Evolutionary conservation across 2,888 invertebrate genomes (phyloP), one percentile per base, ranked within the genome.

Genomic region (Molorchus minor): DNA sequence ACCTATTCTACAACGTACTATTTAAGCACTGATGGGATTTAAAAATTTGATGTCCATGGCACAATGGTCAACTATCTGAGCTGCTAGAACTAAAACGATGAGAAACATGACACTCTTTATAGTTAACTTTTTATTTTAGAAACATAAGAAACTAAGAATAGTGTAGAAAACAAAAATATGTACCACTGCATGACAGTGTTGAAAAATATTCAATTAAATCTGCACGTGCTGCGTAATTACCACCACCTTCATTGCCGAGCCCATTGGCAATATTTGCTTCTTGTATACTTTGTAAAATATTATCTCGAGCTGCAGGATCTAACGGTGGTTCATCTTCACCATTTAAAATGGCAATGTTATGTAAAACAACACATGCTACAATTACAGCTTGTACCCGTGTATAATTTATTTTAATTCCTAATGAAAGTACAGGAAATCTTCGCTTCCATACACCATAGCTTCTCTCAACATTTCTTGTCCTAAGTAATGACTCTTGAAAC

Each of bases 361-460:
- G 40, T 40, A 40, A 40, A 15, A 40, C 40, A 40, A 17, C 40
- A 16, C 40, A 40, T 40, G 40, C 40, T 16, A 40, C 40, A 40
- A 40, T 40, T 40, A 40, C 40, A 40, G 40, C 40, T 40, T 40
- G 40, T 40, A 40, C 40, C 17, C 40, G 40, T 40, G 40, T 40
- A 40, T 40, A 40, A 40, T 40, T 15, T 40, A 40, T 16, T 40
- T 40, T 40, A 40, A 2, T 40, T 16, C 3, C 40, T 10, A 40
- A 16, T 1, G 40, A 40, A 40, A 40, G 40, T 40, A 40, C 17
- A 40, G 40, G 40, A 16, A 40, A 40, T 40, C 40, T 40, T 16
- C 40, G 40, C 40, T 40, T 40, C 40, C 40, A 40, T 40, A 40
- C 40, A 40, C 40, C 40, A 40, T 40, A 40, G 40, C 40, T 40